Evolutionary conservation across 2,113 vertebrate species (phyloP), one percentile per base, ranked within the genome.

Genomic region (Aphelocoma coerulescens): DNA sequence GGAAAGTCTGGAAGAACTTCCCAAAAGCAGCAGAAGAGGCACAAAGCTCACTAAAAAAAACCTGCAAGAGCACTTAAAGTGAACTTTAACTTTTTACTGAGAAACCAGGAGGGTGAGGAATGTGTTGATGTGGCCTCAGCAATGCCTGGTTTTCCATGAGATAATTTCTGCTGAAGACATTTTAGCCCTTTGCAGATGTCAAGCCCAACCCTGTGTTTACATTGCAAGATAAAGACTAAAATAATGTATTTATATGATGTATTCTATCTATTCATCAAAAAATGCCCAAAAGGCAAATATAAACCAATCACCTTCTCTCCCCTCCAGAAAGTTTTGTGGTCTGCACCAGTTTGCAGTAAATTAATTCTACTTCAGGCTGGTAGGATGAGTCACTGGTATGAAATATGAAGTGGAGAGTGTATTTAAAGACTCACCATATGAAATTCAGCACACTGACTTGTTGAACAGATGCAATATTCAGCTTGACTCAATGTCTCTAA

Each of bases 381-480:
- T 46, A 13, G 61, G 72, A 44, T 95, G 93, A 96, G 61, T 94
- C 91, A 94, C 65, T 11, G 6, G 32, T 16, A 32, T 11, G 33
- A 93, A 88, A 91, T n/a, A 74, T 5, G 20, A 79, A 73, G 66
- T 0, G 5, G 46, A 35, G 74, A 24, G 57, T 33, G 77, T 80
- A 95, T 96, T 90, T 94, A 77, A 91, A 96, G 62, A 15, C 37
- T 44, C 5, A 0, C 75, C 81, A 51, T 61, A 49, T 30, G 54
- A 92, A 84, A 72, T 75, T 37, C 13, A 69, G 88, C 37, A 3
- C 76, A 18, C 1, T 57, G 88, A 48, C 86, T 94, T 52, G 39
- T 16, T 13, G 61, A 95, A 72, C 93, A 86, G 93, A 92, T 88
- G 90, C 76, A 37, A 41, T 5, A 17, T 65, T 87, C 93, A 72